These are phyloP conservation scores for Suricata suricatta DNA, from an alignment of 2,113 vertebrate genomes.

Conservation along the genomic window DNA sequence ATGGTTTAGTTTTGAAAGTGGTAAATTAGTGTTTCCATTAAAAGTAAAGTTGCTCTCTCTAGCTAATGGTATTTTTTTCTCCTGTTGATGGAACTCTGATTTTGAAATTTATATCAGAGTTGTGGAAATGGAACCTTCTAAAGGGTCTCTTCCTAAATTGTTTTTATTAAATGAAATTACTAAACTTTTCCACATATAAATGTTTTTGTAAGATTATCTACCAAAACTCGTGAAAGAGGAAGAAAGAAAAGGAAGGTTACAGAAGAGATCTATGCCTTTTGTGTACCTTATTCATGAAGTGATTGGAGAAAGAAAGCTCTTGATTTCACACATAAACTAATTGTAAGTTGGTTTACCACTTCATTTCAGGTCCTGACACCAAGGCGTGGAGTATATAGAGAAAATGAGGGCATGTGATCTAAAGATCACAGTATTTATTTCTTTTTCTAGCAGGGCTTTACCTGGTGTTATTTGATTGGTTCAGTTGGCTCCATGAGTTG, in stretches of 20 bases:
- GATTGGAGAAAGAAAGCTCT: not conserved
- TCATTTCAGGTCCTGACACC: not conserved
- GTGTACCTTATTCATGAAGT: not conserved
- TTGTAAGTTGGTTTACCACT: not conserved
- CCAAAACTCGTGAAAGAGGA: slow-evolving; percentile 24
- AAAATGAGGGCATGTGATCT: not conserved
- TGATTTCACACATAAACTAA: not conserved
- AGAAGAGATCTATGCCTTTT: not conserved
- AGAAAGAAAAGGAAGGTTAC: not conserved
- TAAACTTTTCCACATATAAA: slow-evolving; percentile 40
- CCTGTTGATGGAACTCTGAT: slow-evolving; percentile 48
- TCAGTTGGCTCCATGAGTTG: not conserved
- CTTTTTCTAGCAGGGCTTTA: not conserved
- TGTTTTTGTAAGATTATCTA: slow-evolving; percentile 10
- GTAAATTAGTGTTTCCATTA: slow-evolving; percentile 60
- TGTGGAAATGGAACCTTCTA: not conserved
- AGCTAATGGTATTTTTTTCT: not conserved
- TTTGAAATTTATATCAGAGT: slow-evolving; percentile 59
- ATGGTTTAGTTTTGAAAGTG: slow-evolving; percentile 42
- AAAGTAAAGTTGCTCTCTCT: slow-evolving; percentile 55
- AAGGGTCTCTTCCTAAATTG: slow-evolving; percentile 6
- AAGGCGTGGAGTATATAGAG: not conserved
- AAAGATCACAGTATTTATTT: not conserved
- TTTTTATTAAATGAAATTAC: slow-evolving; percentile 62
- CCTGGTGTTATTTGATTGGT: not conserved